phyloP scores from a whole-genome alignment of 1,140 invertebrate genomes.

The Pachypeltis micranthus region DNA sequence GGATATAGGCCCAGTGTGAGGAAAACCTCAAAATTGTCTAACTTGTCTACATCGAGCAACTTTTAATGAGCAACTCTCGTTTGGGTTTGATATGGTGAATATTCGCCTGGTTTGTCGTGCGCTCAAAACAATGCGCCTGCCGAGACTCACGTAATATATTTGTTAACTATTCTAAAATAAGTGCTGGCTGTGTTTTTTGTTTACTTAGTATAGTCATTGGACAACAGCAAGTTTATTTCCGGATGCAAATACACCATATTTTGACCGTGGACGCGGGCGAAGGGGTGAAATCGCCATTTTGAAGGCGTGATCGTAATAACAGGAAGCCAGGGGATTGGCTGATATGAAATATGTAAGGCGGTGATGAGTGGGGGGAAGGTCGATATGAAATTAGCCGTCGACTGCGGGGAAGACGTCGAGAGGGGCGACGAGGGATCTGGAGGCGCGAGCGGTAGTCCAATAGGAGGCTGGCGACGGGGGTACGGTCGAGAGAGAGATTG shows the following conservation, averaged over 20 bases:
- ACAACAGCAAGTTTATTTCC: background rate
- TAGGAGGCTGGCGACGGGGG: background rate
- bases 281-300: background rate
- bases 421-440: no score
- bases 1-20: no score
- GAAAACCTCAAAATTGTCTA: no score
- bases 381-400: no score
- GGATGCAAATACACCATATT: background rate
- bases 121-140: no score
- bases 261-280: background rate
- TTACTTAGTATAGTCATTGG: background rate
- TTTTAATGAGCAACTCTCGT: no score
- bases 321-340: slow-evolving; percentile 1
- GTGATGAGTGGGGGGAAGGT: background rate
- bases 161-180: background rate
- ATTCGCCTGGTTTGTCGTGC: no score
- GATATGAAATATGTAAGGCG: slow-evolving; percentile 13
- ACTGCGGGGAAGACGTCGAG: background rate
- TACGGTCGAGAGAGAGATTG: background rate
- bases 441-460: background rate
- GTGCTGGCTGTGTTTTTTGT: background rate
- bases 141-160: no score
- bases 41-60: no score
- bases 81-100: background rate
- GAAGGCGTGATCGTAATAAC: slow-evolving; percentile 2